phyloP scores from a whole-genome alignment of 2,113 vertebrate species.

The Clarias batrachus region DNA sequence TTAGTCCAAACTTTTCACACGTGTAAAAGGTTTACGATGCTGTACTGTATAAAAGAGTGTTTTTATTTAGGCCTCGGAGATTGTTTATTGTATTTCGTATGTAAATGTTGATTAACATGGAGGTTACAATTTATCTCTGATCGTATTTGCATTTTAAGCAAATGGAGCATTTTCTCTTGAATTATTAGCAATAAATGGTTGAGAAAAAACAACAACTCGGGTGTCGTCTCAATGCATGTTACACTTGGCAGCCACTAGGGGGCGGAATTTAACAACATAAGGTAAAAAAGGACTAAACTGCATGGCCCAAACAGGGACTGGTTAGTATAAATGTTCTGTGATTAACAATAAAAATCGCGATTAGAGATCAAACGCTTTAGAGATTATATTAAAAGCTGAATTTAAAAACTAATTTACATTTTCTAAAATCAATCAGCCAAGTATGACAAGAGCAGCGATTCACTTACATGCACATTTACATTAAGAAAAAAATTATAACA shows the following conservation, averaged over 20 bases:
- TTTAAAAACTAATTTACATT: neutral
- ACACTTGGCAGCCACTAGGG: neutral
- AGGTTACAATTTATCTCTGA: slow-evolving; percentile 88
- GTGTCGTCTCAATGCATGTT: neutral
- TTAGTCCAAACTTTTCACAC: slow-evolving; percentile 72
- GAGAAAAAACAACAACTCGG: neutral
- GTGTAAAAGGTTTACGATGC: slow-evolving; percentile 78
- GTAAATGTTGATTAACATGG: slow-evolving; percentile 82
- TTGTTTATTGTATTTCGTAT: slow-evolving; percentile 92
- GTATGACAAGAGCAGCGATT: neutral
- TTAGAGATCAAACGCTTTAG: too few species aligned
- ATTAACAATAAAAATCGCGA: too few species aligned
- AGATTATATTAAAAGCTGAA: neutral
- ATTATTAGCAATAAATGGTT: slow-evolving; percentile 91
- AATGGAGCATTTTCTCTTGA: slow-evolving; percentile 79
- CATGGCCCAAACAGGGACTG: neutral
- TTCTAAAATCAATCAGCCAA: neutral
- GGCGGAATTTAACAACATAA: neutral
- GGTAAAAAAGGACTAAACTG: neutral
- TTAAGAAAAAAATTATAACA: neutral
- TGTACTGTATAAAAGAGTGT: slow-evolving; percentile 84
- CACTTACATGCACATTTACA: neutral
- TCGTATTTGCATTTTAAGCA: slow-evolving; percentile 88
- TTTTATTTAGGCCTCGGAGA: slow-evolving; percentile 77
- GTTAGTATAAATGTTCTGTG: neutral